Evolutionary conservation across 2,888 invertebrate species (phyloP), one percentile per base, ranked within the genome.

Genomic region (Megamerina dolium): DNA sequence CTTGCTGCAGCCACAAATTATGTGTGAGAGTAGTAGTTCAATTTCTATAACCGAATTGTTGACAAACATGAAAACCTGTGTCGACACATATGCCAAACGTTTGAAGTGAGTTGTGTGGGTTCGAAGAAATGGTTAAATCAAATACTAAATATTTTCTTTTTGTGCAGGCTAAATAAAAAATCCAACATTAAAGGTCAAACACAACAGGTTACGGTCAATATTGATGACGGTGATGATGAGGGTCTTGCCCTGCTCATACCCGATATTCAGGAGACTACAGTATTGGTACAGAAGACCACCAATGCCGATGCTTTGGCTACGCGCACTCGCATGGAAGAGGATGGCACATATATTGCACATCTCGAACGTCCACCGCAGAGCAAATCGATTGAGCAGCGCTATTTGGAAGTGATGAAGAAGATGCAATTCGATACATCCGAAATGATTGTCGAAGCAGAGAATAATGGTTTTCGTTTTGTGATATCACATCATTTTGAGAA

Each of bases 401-500:
- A 94, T 73, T 76, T 92, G 52, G 84, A 83, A 60, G 80, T 89
- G 50, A 91, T 94, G 91, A 87, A 87, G 60, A 81, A 81, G 61
- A 74, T 92, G 58, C 93, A 93, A 74, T 94, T 93, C 46, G 93
- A 91, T 68, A 89, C 92, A 13, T 91, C 80, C 68, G 92, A 93
- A 73, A 91, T 94, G 88, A 87, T 93, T 54, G 79, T 82, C 37
- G 93, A 93, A 67, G 73, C 77, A 10, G 83, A 83, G 50, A 80
- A 79, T 55, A 80, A 79, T 55, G 85, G 85, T 40, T 85, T 83
- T 64, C 80, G 86, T 54, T 93, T 94, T 73, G 82, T 84, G 8
- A 83, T 93, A 49, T 83, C 90, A 17, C 90, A 93, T 75, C 89
- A 90, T 75, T 92, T 89, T 70, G 90, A 90, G 70, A 83, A 85